Evolutionary conservation across 2,888 invertebrate genomes (phyloP).

Genomic region (Lissonota sp.): DNA sequence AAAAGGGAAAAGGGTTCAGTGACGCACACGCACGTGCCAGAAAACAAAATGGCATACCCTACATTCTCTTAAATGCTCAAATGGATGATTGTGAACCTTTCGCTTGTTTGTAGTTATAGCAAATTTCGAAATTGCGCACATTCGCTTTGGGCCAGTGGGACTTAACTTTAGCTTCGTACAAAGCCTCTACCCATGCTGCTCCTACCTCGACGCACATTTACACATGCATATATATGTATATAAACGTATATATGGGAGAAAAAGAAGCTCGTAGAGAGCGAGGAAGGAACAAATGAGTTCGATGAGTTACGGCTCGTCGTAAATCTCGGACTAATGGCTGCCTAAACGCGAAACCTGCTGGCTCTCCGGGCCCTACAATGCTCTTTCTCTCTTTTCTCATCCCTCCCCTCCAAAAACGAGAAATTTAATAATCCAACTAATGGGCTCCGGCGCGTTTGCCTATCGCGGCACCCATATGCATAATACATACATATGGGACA

Average conservation of each 20-base stretch:
- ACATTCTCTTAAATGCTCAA: too few species aligned
- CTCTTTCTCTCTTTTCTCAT: conserved; percentile 54
- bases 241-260: conserved; percentile 40
- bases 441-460: conserved; percentile 79
- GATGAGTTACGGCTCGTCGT: conserved; percentile 83
- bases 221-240: neutral
- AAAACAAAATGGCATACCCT: too few species aligned
- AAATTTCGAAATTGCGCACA: conserved; percentile 40
- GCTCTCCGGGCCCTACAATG: conserved; percentile 68
- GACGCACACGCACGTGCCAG: conserved; percentile 8
- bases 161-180: conserved; percentile 35
- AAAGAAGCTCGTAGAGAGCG: conserved; percentile 49
- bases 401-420: conserved; percentile 76
- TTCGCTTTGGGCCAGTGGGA: conserved; percentile 28
- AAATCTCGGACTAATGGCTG: conserved; percentile 83
- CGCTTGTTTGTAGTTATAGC: neutral
- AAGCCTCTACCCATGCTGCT: conserved; percentile 19
- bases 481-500: conserved; percentile 56
- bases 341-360: conserved; percentile 83
- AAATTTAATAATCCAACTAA: conserved; percentile 84
- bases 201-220: conserved; percentile 1
- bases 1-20: conserved; percentile 57
- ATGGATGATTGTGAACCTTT: too few species aligned
- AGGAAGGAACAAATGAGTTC: conserved; percentile 81
- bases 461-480: conserved; percentile 72